Evolutionary conservation across 2,888 invertebrate genomes (phyloP), one percentile per base, ranked within the genome.

Genomic region (Alentia gelatinosa): DNA sequence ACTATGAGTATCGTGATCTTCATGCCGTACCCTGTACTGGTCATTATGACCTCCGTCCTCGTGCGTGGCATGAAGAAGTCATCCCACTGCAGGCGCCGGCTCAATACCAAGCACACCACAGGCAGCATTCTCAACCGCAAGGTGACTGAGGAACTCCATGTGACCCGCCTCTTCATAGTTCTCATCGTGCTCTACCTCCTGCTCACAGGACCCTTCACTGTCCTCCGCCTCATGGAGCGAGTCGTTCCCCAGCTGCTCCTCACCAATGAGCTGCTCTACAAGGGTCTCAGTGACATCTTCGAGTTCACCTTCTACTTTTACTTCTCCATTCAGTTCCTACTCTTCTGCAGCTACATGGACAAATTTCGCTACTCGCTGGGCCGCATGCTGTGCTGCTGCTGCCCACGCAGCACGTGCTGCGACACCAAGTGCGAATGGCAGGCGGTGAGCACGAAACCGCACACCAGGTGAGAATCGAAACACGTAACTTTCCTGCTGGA

Each of bases 301-400:
- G 94, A 94, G 37, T 93, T 95, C 35, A 92, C 94, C 92, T 95
- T 95, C 92, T 95, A 95, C 92, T 94, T 95, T 68, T 94, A 94
- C 92, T 95, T 94, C 89, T 93, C 94, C 90, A 92, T 94, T 79
- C 94, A 94, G 91, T 95, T 95, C 92, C 94, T 95, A 79, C 93
- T 95, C n/a, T 94, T 92, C 56, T 89, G 90, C 63, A 94, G 94
- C 91, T 95, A 94, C 92, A 94, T 94, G 93, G 94, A 94, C 90
- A 94, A 94, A 90, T 95, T 94, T 92, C 91, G 95, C 37, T 91
- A 94, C n/a, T 94, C 95, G 7, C 93, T 95, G 42, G 63, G 90
- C n/a, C 91, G 94, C 9, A 93, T 94, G 50, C 93, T 94, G 37
- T 95, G 95, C 91, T 95, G 95, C 90, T 94, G 95, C 91, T 94